These are phyloP conservation scores for Monochamus saltuarius DNA, from an alignment of 1,140 invertebrate species.

Conservation along the genomic window DNA sequence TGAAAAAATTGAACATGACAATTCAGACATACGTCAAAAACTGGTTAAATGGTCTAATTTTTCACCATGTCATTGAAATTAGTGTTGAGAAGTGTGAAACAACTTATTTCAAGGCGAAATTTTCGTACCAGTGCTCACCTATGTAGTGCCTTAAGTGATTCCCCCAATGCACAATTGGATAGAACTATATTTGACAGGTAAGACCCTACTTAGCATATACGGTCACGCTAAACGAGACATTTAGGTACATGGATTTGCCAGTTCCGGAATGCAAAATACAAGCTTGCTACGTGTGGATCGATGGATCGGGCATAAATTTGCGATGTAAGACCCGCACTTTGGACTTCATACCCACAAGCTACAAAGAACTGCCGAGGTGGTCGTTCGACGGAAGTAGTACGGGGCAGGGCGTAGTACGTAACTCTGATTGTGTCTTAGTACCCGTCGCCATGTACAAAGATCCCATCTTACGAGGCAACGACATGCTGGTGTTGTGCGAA, in stretches of 20 bases:
- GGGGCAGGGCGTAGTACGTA: conserved; percentile 72
- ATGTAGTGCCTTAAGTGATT: neutral
- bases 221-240: neutral
- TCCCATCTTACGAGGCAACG: conserved; percentile 86
- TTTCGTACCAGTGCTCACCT: neutral
- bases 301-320: conserved; percentile 79
- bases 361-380: conserved; percentile 85
- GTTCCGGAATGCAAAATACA: conserved; percentile 69
- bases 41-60: too few species aligned
- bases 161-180: conserved; percentile 3
- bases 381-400: conserved; percentile 94
- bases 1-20: too few species aligned
- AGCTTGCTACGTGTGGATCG: conserved; percentile 87
- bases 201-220: neutral
- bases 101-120: neutral
- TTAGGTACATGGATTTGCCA: conserved; percentile 68
- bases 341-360: conserved; percentile 46
- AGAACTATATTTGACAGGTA: neutral
- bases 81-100: too few species aligned
- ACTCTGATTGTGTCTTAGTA: conserved; percentile 87
- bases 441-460: conserved; percentile 91
- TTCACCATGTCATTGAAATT: too few species aligned
- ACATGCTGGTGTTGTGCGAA: conserved; percentile 89
- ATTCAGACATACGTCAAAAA: too few species aligned
- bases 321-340: conserved; percentile 53